Base-by-base conservation (phyloP, 2,888 invertebrate genomes). In the Drosophila paracracens region DNA sequence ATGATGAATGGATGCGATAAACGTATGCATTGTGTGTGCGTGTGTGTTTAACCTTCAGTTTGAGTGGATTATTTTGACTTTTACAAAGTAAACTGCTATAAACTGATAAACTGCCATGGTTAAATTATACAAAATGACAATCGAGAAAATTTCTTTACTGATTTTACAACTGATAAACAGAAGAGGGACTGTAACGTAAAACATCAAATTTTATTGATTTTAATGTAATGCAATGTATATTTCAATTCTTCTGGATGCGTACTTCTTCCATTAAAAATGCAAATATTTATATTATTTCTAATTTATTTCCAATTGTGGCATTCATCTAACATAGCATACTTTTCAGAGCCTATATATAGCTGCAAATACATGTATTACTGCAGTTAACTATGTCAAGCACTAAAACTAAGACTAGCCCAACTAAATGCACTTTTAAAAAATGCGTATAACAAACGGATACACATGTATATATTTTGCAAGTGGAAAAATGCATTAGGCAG, bases 401-500 rank as follows among this genome's bases (percentile, higher is more conserved):
- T 27, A 10, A 43, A 27, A 29, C n/a, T 21, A 25, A 25, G 21
- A 40, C 29, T n/a, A 52, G 21, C n/a, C 6, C 36, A 40, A 51
- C 27, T 27, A 31, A 64, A 61, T 21, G 21, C 46, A 25, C 25
- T 46, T 43, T 21, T 5, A 21, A 46, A 36, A 31, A 43, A 54
- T 43, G 31, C 31, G 38, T 70, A 51, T 36, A 29, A 36, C 21
- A 71, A 50, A 46, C 33, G 35, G 10, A 4, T 4, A 5, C n/a
- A 43, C 7, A n/a, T 33, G 29, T 6, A 40, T 52, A 40, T 50
- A 36, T 62, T 61, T 60, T 36, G 64, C 58, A 81, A 78, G 78
- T 77, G 77, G 72, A 67, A 72, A 78, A 78, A 81, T 72, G 77
- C 77, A 78, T 78, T 78, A 81, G 81, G 51, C 36, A 25, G 29